Conservation (phyloP, 2,888 invertebrate genomes). For the Scelioninae gen. 1 region DNA sequence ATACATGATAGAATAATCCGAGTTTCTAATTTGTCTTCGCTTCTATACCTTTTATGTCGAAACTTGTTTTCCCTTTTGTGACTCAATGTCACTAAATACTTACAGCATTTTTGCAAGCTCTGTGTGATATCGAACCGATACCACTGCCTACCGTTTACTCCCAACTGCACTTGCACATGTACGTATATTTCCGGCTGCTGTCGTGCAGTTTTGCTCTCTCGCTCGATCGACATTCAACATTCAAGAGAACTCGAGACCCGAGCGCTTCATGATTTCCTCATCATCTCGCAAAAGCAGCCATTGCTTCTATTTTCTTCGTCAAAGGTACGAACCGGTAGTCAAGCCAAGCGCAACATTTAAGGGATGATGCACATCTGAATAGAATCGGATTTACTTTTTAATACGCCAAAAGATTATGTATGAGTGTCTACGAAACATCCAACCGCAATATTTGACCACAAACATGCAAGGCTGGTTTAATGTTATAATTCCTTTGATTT, state of each 20-base stretch:
- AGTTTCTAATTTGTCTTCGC: conserved; percentile 4
- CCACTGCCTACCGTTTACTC: conserved; percentile 1
- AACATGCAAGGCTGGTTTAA: too few relatives aligned
- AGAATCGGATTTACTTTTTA: conserved; percentile 48
- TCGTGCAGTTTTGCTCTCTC: conserved; percentile 37
- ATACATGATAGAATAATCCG: too few relatives aligned
- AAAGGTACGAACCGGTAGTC: conserved; percentile 37
- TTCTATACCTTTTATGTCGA: background rate
- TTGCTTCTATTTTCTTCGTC: conserved; percentile 63
- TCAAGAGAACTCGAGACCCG: conserved; percentile 67
- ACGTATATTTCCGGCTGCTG: conserved; percentile 29
- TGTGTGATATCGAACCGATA: conserved; percentile 38
- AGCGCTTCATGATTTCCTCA: conserved; percentile 70
- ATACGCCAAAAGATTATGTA: conserved; percentile 18
- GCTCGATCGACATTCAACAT: conserved; percentile 70
- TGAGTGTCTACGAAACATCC: background rate
- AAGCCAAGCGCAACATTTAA: conserved; percentile 56
- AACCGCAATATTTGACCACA: too few relatives aligned
- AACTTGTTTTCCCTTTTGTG: conserved; percentile 5
- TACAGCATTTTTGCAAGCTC: conserved; percentile 17
- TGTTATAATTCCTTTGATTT: too few relatives aligned
- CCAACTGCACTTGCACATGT: conserved; percentile 9
- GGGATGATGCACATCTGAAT: conserved; percentile 47
- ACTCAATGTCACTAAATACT: conserved; percentile 19
- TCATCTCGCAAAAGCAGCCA: conserved; percentile 66